Evolutionary conservation across 2,888 invertebrate species (phyloP), one percentile per base, ranked within the genome.

Genomic region (Agonum fuliginosum): DNA sequence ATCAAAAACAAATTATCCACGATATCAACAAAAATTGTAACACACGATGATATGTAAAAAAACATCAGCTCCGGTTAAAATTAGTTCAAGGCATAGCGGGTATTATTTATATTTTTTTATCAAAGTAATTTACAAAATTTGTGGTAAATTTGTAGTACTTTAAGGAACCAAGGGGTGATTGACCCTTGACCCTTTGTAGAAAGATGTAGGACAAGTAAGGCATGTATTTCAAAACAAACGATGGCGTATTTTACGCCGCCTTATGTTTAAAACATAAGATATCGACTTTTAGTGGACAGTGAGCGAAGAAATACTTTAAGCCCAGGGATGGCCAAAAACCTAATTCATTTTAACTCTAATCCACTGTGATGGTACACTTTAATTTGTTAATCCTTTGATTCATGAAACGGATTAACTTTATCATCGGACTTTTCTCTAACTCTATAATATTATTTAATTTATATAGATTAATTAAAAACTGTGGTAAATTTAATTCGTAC

Each of bases 231-330:
- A 46, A 67, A 75, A 75, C 75, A 75, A 75, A 75, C 51, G 62
- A 30, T 20, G n/a, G 62, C 41, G 27, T 34, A 75, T 75, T 74
- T 75, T 24, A 51, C 34, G 30, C 34, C 75, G 75, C 48, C 67
- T 67, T 51, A 75, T 75, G 75, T 75, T 75, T 75, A 14, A 75
- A 75, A 75, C 67, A 75, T 75, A 34, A 75, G 74, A 48, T 67
- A 75, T 41, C 73, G 62, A 62, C 67, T 41, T 67, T 67, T 67
- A 37, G n/a, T 6, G 41, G 67, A 37, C 37, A 37, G 8, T n/a
- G 22, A 54, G 54, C n/a, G 62, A 62, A 62, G 17, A 12, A 48
- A 62, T 62, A 62, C n/a, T n/a, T n/a, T n/a, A n/a, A n/a, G n/a
- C n/a, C n/a, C n/a, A n/a, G n/a, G n/a, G n/a, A n/a, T n/a, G n/a